phyloP scores from a whole-genome alignment of 2,797 vertebrate species.

The Anabacerthia variegaticeps region DNA sequence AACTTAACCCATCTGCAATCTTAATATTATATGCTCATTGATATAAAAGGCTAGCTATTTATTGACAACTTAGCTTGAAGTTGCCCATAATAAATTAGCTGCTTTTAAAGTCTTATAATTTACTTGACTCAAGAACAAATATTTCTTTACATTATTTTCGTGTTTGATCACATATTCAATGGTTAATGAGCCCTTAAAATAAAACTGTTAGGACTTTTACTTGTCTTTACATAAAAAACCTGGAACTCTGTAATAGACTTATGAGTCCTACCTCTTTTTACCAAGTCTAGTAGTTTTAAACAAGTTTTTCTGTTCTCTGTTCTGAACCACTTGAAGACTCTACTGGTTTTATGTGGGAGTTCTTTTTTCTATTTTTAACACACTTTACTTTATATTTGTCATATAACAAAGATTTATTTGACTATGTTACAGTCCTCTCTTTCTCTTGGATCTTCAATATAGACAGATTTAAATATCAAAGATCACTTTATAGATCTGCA shows the following conservation, averaged over 20 bases:
- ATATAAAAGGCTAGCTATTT: neutral
- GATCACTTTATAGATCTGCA: neutral
- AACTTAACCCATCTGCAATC: neutral
- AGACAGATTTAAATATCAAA: neutral
- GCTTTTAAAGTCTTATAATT: neutral
- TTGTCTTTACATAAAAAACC: neutral
- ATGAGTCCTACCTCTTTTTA: neutral
- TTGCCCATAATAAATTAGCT: neutral
- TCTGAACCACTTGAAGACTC: neutral
- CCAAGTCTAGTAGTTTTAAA: neutral
- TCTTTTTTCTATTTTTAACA: neutral
- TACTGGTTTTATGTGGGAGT: rapidly evolving
- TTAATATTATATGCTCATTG: neutral
- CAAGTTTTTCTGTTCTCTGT: neutral
- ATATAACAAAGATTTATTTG: neutral
- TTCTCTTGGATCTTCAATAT: neutral
- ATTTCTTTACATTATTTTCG: neutral
- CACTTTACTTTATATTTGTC: neutral
- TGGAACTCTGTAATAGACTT: neutral
- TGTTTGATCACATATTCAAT: neutral
- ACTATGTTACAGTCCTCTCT: neutral
- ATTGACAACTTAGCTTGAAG: neutral
- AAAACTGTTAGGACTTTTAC: neutral
- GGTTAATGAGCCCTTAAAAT: neutral
- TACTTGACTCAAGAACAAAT: neutral